Base-by-base conservation (phyloP, 2,888 invertebrate genomes). In the Tortrix viridana region DNA sequence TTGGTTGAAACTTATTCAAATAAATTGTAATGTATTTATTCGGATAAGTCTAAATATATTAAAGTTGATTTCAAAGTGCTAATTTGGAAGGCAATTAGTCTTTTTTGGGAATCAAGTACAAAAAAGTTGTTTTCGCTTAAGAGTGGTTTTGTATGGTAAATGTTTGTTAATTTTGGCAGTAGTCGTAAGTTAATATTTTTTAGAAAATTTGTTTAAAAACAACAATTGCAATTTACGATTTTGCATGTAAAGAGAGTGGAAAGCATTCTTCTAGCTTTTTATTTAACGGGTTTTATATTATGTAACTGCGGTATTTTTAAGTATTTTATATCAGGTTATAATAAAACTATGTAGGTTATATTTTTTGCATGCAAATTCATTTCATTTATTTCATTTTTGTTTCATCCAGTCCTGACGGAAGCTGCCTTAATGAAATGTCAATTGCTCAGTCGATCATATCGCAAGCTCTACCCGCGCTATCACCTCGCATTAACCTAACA, bases 381-480 rank as follows among this genome's bases (percentile, higher is more conserved):
- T 69, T 71, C 66, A 63, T 73, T 72, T 74, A 65, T 80, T 75
- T 72, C 70, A 75, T 81, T 70, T 70, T 80, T 77, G 69, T 70
- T 71, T 76, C 69, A 69, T 73, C 75, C 79, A 92, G 92, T 85
- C 92, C 92, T 75, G 92, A 92, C 70, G 92, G 92, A 86, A 92
- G 91, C 90, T 92, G 92, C 82, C 68, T 92, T 79, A 92, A 89
- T 70, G 92, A 92, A 75, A 86, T 91, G 65, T 92, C 92, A 46
- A 92, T 92, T 73, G 91, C 92, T 62, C 92, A 92, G 71, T 92
- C 92, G n/a, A 92, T 92, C 65, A 92, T 92, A 81, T 92, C 92
- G 60, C 92, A 92, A 86, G 92, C 92, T 74, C 86, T 92, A 71
- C 92, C 92, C 58, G 88, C 92, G 69, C 80, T 92, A 49, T 92